Evolutionary conservation across 2,888 invertebrate genomes (phyloP).

Genomic region (Rhamnusium bicolor): DNA sequence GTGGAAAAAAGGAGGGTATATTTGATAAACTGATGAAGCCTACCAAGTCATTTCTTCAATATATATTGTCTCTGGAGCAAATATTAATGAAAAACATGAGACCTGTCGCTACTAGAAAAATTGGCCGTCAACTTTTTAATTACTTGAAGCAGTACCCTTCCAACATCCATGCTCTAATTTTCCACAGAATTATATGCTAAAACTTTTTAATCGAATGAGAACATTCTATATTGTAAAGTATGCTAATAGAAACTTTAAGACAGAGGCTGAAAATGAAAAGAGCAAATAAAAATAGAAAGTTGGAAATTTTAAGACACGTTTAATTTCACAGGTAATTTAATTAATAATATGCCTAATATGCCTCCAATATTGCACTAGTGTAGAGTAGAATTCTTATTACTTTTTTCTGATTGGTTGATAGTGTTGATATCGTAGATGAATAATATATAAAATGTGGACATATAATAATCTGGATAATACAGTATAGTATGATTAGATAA

Average conservation of each 20-base stretch:
- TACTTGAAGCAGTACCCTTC: neutral
- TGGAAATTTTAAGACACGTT: slow-evolving; percentile 1
- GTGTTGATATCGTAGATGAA: too few relatives aligned
- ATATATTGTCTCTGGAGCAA: neutral
- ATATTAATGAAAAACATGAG: neutral
- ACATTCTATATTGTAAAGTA: slow-evolving; percentile 14
- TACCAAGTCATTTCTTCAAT: neutral
- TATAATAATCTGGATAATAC: too few relatives aligned
- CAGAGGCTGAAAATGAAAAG: neutral
- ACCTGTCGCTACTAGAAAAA: neutral
- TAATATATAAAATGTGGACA: too few relatives aligned
- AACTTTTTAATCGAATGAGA: slow-evolving; percentile 9
- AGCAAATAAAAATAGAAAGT: slow-evolving; percentile 3
- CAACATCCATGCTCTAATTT: slow-evolving; percentile 15
- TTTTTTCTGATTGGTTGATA: too few relatives aligned
- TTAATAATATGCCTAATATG: too few relatives aligned
- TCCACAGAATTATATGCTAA: slow-evolving; percentile 11
- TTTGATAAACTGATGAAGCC: slow-evolving; percentile 21
- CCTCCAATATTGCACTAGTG: too few relatives aligned
- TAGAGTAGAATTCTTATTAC: too few relatives aligned
- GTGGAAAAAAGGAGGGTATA: neutral
- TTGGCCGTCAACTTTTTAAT: neutral
- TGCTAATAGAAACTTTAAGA: slow-evolving; percentile 8
- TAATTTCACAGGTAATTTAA: neutral
- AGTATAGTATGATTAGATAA: too few relatives aligned